These are phyloP conservation scores for Eufriesea mexicana DNA, from an alignment of 1,140 invertebrate species.

Conservation along the genomic window DNA sequence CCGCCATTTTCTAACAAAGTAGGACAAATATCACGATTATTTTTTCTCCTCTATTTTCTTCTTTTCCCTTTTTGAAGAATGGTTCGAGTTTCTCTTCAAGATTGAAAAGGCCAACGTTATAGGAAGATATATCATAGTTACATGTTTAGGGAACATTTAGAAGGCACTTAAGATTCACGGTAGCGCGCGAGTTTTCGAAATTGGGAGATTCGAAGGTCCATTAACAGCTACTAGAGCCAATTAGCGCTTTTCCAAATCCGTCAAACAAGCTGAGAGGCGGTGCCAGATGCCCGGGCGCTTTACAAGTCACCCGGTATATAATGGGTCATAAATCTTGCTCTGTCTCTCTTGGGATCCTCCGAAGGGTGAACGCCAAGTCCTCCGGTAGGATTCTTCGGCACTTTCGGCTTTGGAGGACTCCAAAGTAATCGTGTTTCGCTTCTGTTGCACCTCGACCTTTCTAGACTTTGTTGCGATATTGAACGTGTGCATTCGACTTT, in stretches of 20 bases:
- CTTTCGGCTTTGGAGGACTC: not conserved
- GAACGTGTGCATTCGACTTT: accelerated
- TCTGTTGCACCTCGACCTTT: not conserved
- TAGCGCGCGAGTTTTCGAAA: too few relatives aligned
- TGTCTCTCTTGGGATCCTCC: slow-evolving; percentile 27
- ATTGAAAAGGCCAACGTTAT: too few relatives aligned
- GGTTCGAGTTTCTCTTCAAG: too few relatives aligned
- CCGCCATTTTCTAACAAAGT: too few relatives aligned
- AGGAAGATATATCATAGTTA: not conserved
- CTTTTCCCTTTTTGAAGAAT: too few relatives aligned
- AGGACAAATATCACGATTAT: too few relatives aligned
- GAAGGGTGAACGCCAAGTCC: slow-evolving; percentile 29
- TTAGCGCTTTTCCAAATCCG: slow-evolving; percentile 59
- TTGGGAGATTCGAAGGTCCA: not conserved
- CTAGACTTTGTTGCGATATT: not conserved
- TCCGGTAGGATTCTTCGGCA: not conserved
- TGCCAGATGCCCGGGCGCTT: slow-evolving; percentile 51
- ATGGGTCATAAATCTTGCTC: slow-evolving; percentile 64
- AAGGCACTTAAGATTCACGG: too few relatives aligned
- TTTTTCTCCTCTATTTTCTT: too few relatives aligned
- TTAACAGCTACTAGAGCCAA: slow-evolving; percentile 55
- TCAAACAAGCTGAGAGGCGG: slow-evolving; percentile 22
- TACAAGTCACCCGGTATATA: slow-evolving; percentile 43
- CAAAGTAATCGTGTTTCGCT: not conserved
- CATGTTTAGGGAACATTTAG: not conserved